Conservation (phyloP, 1,140 invertebrate genomes). For the Ylistrum balloti region DNA sequence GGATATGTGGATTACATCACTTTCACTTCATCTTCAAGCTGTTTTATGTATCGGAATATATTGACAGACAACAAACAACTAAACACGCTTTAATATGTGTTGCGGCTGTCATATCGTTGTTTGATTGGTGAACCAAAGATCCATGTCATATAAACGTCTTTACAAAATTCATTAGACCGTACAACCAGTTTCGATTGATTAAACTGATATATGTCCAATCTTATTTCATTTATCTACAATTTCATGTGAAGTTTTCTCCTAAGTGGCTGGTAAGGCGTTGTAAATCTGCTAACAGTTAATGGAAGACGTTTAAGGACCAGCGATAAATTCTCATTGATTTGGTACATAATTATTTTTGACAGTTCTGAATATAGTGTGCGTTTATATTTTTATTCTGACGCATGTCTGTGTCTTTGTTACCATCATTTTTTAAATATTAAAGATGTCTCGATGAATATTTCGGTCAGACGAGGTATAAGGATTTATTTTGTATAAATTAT, state of each 20-base stretch:
- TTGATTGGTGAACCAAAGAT: slow-evolving; percentile 19
- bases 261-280: background rate
- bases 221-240: background rate
- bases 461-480: background rate
- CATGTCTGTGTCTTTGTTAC: background rate
- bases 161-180: background rate
- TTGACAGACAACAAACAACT: no score
- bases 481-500: slow-evolving; percentile 19
- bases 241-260: background rate
- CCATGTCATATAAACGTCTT: background rate
- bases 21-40: no score
- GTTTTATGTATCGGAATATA: no score
- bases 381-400: background rate
- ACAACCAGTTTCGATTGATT: background rate
- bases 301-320: background rate
- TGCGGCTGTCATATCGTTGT: background rate
- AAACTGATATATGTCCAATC: background rate
- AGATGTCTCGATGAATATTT: slow-evolving; percentile 30
- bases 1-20: no score
- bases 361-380: background rate
- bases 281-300: background rate
- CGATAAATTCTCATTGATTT: no score
- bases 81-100: no score
- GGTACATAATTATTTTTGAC: no score
- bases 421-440: background rate